These are phyloP conservation scores for Syngnathus typhle DNA, from an alignment of 2,113 vertebrate species.

Conservation along the genomic window DNA sequence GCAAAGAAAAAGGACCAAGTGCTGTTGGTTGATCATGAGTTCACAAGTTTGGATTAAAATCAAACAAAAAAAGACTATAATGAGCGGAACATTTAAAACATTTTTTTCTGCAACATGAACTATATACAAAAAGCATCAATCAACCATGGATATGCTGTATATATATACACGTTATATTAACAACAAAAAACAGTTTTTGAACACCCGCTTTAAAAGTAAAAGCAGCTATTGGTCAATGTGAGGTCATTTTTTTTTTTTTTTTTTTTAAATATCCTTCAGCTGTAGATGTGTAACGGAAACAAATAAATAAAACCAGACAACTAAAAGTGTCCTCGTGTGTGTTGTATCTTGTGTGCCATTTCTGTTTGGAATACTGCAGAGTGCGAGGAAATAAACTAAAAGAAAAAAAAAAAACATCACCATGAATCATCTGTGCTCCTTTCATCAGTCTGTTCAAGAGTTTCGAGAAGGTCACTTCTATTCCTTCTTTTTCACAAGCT, in stretches of 20 bases:
- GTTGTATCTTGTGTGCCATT: constrained; percentile 64
- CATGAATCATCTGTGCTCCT: neutral
- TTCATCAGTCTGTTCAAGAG: neutral
- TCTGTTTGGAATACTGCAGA: constrained; percentile 70
- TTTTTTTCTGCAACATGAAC: constrained; percentile 68
- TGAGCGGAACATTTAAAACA: constrained; percentile 71
- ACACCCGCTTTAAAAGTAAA: constrained; percentile 75
- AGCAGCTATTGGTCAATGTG: constrained; percentile 92
- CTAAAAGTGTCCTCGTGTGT: constrained; percentile 52
- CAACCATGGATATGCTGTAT: neutral
- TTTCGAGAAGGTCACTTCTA: constrained; percentile 24
- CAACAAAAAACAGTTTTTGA: constrained; percentile 45
- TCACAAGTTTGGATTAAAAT: constrained; percentile 63
- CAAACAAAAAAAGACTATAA: constrained; percentile 15
- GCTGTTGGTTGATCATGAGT: constrained; percentile 65
- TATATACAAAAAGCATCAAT: constrained; percentile 71
- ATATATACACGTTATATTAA: constrained; percentile 37
- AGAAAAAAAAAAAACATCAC: neutral
- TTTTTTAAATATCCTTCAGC: constrained; percentile 76
- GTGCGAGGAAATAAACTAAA: constrained; percentile 45
- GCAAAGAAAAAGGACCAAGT: constrained; percentile 48
- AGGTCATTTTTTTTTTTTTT: constrained; percentile 57
- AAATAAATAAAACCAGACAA: constrained; percentile 35
- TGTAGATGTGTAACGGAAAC: constrained; percentile 40
- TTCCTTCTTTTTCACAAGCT: neutral